These are phyloP conservation scores for Taphrorychus bicolor DNA, from an alignment of 2,888 invertebrate species.

Conservation along the genomic window DNA sequence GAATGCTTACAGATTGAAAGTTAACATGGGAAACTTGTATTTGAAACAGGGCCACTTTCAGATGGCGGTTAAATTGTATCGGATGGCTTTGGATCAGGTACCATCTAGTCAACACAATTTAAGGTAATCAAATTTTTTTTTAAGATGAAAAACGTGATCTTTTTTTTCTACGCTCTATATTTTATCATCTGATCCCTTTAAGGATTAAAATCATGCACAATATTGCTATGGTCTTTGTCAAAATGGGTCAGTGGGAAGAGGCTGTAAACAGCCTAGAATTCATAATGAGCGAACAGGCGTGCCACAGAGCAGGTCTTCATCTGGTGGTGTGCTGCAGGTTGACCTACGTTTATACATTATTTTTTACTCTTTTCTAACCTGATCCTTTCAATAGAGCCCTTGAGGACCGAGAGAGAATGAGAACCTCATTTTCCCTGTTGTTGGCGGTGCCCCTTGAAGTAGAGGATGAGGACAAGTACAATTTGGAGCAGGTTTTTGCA, in stretches of 20 bases:
- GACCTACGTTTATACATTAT: neutral
- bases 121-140: conserved; percentile 63
- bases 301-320: conserved; percentile 79
- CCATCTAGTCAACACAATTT: conserved; percentile 92
- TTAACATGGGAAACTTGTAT: conserved; percentile 99
- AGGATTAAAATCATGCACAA: conserved; percentile 98
- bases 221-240: conserved; percentile 92
- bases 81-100: conserved; percentile 98
- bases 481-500: conserved; percentile 59
- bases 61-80: conserved; percentile 95
- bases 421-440: conserved; percentile 88
- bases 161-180: too few relatives aligned
- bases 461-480: conserved; percentile 80
- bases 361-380: neutral
- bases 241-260: conserved; percentile 95
- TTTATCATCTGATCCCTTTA: too few relatives aligned
- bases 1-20: conserved; percentile 91
- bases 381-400: conserved; percentile 68
- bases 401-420: conserved; percentile 92
- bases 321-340: conserved; percentile 77
- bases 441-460: conserved; percentile 86
- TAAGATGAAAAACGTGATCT: too few relatives aligned
- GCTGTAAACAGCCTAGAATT: conserved; percentile 97
- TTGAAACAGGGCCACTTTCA: conserved; percentile 92
- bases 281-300: conserved; percentile 95